Percentiles rank a stretch among this genome's conserved stretches.
Evolutionary conservation across 2,888 invertebrate genomes (phyloP).

Genomic region (Panorpa germanica): DNA sequence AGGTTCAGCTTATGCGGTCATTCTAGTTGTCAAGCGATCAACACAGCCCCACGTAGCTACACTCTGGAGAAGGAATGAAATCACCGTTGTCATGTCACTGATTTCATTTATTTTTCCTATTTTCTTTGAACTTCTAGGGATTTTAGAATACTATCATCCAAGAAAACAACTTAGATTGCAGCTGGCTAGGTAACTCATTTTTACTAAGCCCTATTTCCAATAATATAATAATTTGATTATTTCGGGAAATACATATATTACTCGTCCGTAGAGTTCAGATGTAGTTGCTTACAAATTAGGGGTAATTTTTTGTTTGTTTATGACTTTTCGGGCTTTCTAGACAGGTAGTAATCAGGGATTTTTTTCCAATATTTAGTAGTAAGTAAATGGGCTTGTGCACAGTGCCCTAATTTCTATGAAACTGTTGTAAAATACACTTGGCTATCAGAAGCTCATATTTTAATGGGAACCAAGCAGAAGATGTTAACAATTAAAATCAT

Average conservation of each 20-base stretch:
- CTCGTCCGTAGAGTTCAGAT: conserved; percentile 3
- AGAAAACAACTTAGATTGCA: conserved; percentile 78
- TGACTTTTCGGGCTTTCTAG: too few relatives aligned
- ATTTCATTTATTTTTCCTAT: conserved; percentile 78
- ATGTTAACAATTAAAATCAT: too few relatives aligned
- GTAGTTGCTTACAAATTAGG: conserved; percentile 1
- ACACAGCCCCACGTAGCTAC: conserved; percentile 30
- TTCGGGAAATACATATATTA: conserved; percentile 7
- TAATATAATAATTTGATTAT: conserved; percentile 3
- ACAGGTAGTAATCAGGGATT: too few relatives aligned
- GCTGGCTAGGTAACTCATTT: conserved; percentile 55
- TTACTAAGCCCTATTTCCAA: not conserved
- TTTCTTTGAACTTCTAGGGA: conserved; percentile 77
- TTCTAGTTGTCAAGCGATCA: conserved; percentile 58
- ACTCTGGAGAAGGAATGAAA: conserved; percentile 85
- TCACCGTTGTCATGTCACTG: conserved; percentile 75
- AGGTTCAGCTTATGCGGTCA: conserved; percentile 74
- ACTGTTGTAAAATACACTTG: too few relatives aligned
- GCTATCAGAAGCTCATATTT: too few relatives aligned
- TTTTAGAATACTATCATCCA: conserved; percentile 86
- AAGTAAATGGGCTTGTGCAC: too few relatives aligned
- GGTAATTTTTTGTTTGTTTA: conserved; percentile 3
- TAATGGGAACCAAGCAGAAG: too few relatives aligned
- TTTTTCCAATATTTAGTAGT: too few relatives aligned
- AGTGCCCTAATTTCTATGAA: too few relatives aligned